A percentile compares a stretch with the other conserved stretches of the same genome.
These are phyloP conservation scores for Muscicapa striata DNA, from an alignment of 2,797 vertebrate species.

Conservation along the genomic window DNA sequence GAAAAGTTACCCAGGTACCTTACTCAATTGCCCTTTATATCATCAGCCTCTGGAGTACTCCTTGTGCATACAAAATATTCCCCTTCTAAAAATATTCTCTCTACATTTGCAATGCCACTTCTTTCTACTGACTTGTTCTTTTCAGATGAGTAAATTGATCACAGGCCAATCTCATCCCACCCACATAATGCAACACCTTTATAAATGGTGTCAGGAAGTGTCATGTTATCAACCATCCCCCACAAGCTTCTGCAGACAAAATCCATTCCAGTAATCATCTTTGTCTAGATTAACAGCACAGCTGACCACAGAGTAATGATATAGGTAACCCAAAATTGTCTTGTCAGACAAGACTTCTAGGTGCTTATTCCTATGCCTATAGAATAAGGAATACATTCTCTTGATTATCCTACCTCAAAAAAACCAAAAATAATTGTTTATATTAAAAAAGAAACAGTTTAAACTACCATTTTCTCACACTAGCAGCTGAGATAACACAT, in stretches of 20 bases:
- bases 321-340: not conserved
- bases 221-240: not conserved
- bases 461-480: not conserved
- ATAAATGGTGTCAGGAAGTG: not conserved
- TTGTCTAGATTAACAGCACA: not conserved
- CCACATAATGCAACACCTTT: not conserved
- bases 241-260: not conserved
- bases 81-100: not conserved
- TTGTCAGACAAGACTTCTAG: not conserved
- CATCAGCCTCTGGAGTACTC: not conserved
- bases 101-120: not conserved
- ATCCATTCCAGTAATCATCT: not conserved
- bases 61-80: not conserved
- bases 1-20: not conserved
- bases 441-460: not conserved
- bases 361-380: not conserved
- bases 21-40: not conserved
- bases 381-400: not conserved
- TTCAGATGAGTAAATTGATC: not conserved
- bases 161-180: not conserved
- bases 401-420: not conserved
- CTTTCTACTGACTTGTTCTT: not conserved
- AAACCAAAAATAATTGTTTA: not conserved
- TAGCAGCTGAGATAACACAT: not conserved
- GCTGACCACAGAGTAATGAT: not conserved